A percentile compares a stretch with the other conserved stretches of the same genome.
Conservation (phyloP, 1,140 invertebrate species). For the Pentalonia nigronervosa region DNA sequence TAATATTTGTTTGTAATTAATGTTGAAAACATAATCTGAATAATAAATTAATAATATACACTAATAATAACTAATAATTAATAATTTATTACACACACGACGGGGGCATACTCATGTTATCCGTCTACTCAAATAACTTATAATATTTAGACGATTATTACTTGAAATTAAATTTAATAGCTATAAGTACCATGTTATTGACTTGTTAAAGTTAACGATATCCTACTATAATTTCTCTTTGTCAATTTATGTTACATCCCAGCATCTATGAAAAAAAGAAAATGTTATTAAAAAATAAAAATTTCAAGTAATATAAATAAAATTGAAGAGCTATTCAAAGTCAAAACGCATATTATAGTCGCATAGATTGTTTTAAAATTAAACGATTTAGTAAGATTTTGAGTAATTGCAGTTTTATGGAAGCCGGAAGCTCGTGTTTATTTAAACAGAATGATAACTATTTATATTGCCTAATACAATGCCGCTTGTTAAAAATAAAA, state of each 20-base stretch:
- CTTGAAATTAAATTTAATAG: neutral
- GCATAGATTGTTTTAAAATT: no score
- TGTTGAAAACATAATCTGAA: neutral
- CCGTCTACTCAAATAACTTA: neutral
- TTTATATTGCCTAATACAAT: neutral
- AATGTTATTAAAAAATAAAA: neutral
- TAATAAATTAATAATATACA: neutral
- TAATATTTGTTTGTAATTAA: neutral
- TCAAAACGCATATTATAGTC: neutral
- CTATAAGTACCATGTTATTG: neutral
- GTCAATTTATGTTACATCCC: neutral
- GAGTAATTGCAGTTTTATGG: neutral
- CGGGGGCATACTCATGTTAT: neutral
- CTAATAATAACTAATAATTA: neutral
- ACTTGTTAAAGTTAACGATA: no score
- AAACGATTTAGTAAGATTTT: neutral
- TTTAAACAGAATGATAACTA: neutral
- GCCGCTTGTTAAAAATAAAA: no score
- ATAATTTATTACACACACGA: neutral
- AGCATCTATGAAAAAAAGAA: neutral
- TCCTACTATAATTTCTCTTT: neutral
- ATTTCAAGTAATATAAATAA: no score
- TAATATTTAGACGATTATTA: neutral
- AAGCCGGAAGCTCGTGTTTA: neutral
- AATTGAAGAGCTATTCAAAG: neutral